A percentile compares a stretch with the other conserved stretches of the same genome.
Conservation (phyloP, 2,113 vertebrate genomes). For the Podarcis raffonei region DNA sequence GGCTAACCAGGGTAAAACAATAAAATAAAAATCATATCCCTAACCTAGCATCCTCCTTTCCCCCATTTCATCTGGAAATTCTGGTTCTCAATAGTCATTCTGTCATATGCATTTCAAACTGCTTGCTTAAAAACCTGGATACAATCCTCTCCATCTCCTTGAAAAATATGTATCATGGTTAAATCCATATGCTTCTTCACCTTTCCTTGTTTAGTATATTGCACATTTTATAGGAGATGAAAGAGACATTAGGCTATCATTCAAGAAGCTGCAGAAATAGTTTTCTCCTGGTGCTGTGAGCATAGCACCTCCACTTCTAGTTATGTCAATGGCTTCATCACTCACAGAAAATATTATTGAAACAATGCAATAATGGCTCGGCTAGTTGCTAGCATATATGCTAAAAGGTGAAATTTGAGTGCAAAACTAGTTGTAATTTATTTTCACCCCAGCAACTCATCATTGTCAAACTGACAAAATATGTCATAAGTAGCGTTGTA, state of each 20-base stretch:
- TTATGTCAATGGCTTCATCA: not conserved
- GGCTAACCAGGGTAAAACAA: no score
- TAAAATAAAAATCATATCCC: no score
- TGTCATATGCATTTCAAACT: not conserved
- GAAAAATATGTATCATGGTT: not conserved
- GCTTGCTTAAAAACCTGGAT: not conserved
- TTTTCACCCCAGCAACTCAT: no score
- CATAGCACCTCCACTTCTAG: not conserved
- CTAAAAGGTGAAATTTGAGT: no score
- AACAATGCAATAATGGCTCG: no score
- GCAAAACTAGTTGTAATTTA: no score
- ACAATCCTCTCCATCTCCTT: not conserved
- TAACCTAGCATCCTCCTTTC: not conserved
- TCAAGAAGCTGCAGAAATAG: constrained; percentile 13
- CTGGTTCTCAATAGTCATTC: not conserved
- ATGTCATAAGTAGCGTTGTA: no score
- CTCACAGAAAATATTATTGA: not conserved
- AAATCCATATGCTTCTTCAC: not conserved
- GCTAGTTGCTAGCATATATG: no score
- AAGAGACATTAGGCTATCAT: not conserved
- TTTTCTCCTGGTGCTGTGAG: not conserved
- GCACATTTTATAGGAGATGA: constrained; percentile 6
- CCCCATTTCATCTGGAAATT: not conserved
- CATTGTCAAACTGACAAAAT: no score
- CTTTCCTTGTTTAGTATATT: constrained; percentile 25